These are phyloP conservation scores for Avahi laniger DNA, from an alignment of 2,797 vertebrate genomes.

Conservation along the genomic window DNA sequence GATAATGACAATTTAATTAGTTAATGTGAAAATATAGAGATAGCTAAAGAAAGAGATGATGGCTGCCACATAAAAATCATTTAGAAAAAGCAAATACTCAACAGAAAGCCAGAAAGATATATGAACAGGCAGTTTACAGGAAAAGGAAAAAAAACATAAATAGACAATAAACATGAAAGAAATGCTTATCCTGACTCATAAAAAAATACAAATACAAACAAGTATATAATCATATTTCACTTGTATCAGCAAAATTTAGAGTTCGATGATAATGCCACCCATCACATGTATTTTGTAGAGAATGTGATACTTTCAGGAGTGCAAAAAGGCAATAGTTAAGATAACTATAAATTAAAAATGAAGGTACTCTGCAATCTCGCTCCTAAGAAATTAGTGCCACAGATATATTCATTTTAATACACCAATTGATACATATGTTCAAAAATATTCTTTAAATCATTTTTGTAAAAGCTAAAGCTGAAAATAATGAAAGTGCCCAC, in stretches of 20 bases:
- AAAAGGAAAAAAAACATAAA: not conserved
- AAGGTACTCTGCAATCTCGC: not conserved
- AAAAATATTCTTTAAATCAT: not conserved
- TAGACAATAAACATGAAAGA: not conserved
- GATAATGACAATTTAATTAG: not conserved
- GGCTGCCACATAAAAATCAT: not conserved
- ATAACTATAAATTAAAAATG: conserved; percentile 40
- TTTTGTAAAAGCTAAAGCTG: not conserved
- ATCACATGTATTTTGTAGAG: not conserved
- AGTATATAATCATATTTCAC: not conserved
- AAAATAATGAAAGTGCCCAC: not conserved
- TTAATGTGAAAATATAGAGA: not conserved
- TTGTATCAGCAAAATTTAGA: not conserved
- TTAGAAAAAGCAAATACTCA: not conserved
- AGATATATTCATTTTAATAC: not conserved
- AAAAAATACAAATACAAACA: conserved; percentile 27
- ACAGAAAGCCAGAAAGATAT: not conserved
- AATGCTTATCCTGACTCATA: not conserved
- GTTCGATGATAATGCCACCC: not conserved
- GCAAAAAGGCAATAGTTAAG: not conserved
- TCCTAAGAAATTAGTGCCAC: conserved; percentile 17
- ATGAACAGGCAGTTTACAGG: not conserved
- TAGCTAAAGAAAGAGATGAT: not conserved
- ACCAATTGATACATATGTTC: not conserved
- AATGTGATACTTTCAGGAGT: not conserved